Base-by-base conservation (phyloP, 2,797 vertebrate species). In the Acanthiza pusilla region DNA sequence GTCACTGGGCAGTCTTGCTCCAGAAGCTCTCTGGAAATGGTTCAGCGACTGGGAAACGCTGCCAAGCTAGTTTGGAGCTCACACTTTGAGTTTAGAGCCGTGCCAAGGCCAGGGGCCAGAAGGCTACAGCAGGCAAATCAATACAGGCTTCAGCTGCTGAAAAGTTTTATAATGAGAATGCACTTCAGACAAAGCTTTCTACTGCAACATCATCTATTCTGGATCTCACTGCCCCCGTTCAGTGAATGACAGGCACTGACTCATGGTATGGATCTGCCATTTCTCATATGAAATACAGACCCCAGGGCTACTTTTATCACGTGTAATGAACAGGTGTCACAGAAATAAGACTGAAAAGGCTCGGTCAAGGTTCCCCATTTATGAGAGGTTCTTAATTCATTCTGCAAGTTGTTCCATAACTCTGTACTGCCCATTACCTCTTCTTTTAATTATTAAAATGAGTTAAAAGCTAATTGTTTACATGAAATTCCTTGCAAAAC, bases 61-160 rank as follows among this genome's bases (percentile, higher is more conserved):
- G 53, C 48, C 36, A 63, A 62, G 36, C 19, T 57, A 70, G n/a
- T 71, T 11, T 8, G 15, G 77, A 91, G 77, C 54, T 72, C 47
- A 38, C 6, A 75, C 43, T 92, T 82, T 68, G 54, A 88, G 70
- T 85, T 80, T 34, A 86, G 40, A 89, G 79, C 73, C 73, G 12
- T 63, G 85, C 81, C 61, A 71, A 76, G 83, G 42, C 42, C 63
- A 65, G 74, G 11, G 23, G 58, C 42, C n/a, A 66, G 34, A 86
- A 88, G n/a, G 58, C 42, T 79, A n/a, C 67, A 92, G 73, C 74
- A 87, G 66, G 30, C 20, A 83, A 93, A 96, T 91, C 94, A 93
- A 85, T 88, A 72, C 0, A 26, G 10, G 27, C 70, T 93, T 73
- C 57, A 84, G 58, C 61, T 58, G 51, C 30, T 61, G 21, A 57